Percentiles rank a stretch among this genome's conserved stretches.
phyloP scores from a whole-genome alignment of 2,113 vertebrate species.

The Upupa epops region DNA sequence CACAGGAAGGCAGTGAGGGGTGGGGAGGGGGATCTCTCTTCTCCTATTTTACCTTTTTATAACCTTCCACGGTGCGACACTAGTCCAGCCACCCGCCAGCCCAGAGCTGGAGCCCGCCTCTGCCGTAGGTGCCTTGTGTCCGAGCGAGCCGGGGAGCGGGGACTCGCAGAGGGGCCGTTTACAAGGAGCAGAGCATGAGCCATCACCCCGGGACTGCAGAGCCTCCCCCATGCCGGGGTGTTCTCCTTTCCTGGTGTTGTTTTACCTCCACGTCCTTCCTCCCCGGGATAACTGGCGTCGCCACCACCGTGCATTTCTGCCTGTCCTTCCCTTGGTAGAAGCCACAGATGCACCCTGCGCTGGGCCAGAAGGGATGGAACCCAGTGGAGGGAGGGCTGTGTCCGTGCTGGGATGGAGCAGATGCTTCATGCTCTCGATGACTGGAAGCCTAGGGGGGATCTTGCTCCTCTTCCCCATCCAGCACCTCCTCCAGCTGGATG shows the following conservation, averaged over 20 bases:
- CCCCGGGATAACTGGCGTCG: not conserved
- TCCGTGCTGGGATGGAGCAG: not conserved
- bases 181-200: not conserved
- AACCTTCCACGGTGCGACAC: slow-evolving; percentile 34
- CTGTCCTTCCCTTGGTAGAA: not conserved
- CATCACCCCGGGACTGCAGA: not conserved
- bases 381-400: not conserved
- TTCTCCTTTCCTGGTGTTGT: not conserved
- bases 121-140: slow-evolving; percentile 80
- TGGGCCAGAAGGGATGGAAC: not conserved
- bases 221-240: not conserved
- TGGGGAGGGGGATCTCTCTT: not conserved
- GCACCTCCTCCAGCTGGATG: not conserved
- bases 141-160: slow-evolving; percentile 6
- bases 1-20: slow-evolving; percentile 7
- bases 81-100: slow-evolving; percentile 16
- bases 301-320: not conserved
- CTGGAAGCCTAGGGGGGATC: not conserved
- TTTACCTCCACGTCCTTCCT: not conserved
- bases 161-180: not conserved
- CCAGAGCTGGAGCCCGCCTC: slow-evolving; percentile 67
- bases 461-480: not conserved
- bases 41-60: not conserved
- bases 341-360: not conserved
- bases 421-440: not conserved